Conservation (phyloP, 2,888 invertebrate genomes). For the Mallateleia sp. region DNA sequence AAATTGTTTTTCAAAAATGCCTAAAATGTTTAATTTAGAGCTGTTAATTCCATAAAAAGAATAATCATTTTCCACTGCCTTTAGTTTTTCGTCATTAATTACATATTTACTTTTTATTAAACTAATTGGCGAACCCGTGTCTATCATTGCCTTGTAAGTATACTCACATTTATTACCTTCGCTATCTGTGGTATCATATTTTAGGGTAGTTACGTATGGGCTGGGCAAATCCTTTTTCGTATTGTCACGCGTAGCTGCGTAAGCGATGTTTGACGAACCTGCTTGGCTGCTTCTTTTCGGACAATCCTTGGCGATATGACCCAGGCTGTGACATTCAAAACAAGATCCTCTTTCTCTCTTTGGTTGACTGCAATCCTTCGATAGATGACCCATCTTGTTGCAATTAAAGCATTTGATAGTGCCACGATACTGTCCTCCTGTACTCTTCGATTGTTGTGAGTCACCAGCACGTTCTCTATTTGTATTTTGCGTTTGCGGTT, state of each 20-base stretch:
- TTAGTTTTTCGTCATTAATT: neutral
- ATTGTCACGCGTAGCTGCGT: neutral
- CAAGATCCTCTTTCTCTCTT: constrained; percentile 38
- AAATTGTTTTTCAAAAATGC: constrained; percentile 16
- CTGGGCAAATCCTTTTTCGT: neutral
- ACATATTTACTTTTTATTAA: constrained; percentile 44
- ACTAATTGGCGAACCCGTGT: constrained; percentile 44
- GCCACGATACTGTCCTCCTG: too few relatives aligned
- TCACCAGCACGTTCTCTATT: neutral
- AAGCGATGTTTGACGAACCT: neutral
- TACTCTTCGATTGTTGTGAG: too few relatives aligned
- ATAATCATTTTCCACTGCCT: neutral
- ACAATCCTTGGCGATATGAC: constrained; percentile 31
- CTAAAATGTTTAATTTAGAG: constrained; percentile 29
- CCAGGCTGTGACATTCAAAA: too few relatives aligned
- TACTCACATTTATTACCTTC: constrained; percentile 7
- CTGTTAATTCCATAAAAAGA: constrained; percentile 42
- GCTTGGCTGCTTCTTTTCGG: neutral
- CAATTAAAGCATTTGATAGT: constrained; percentile 37
- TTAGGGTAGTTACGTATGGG: constrained; percentile 22
- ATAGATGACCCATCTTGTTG: constrained; percentile 15
- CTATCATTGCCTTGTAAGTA: constrained; percentile 20
- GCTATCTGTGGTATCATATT: neutral
- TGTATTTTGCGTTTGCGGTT: neutral
- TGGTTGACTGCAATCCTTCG: constrained; percentile 6